Evolutionary conservation across 2,113 vertebrate species (phyloP).

Genomic region (human (Homo sapiens)): GRCh38 chr2:143718001-143718500

Average conservation of each 20-base stretch:
- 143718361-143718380: background rate
- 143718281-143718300: background rate
- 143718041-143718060: constrained; percentile 74
- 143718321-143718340: background rate
- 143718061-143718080: constrained; percentile 75
- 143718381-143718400: background rate
- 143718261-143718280: constrained; percentile 33
- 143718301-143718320: background rate
- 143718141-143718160: constrained; percentile 66
- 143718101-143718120: constrained; percentile 59
- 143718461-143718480: background rate
- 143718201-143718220: constrained; percentile 22
- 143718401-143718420: constrained; percentile 3
- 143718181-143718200: background rate
- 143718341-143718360: background rate
- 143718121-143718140: constrained; percentile 76
- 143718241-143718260: background rate
- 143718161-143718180: constrained; percentile 27
- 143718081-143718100: constrained; percentile 46
- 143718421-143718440: background rate
- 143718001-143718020: constrained; percentile 81
- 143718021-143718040: constrained; percentile 81
- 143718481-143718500: constrained; percentile 4
- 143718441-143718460: background rate
- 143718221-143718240: constrained; percentile 25